These are phyloP conservation scores for Thaumetopoea pityocampa DNA, from an alignment of 1,140 invertebrate species.

Conservation along the genomic window DNA sequence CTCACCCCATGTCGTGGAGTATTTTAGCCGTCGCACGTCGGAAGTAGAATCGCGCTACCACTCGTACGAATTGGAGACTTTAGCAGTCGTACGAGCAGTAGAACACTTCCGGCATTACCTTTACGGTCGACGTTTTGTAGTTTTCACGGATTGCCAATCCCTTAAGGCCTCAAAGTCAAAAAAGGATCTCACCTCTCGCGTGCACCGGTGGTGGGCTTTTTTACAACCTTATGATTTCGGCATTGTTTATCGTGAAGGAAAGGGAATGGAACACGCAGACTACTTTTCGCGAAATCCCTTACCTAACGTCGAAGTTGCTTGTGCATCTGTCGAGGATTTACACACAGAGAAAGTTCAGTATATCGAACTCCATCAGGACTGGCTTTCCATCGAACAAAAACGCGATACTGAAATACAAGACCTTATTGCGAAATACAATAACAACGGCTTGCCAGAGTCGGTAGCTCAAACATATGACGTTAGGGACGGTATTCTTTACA, in stretches of 20 bases:
- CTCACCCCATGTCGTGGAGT: slow-evolving; percentile 65
- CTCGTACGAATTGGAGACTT: not conserved
- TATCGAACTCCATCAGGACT: slow-evolving; percentile 24
- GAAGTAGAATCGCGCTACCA: not conserved
- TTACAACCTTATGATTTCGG: slow-evolving; percentile 17
- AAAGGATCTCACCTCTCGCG: slow-evolving; percentile 1
- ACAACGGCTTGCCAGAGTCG: slow-evolving; percentile 11
- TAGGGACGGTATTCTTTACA: slow-evolving; percentile 18
- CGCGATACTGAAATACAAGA: slow-evolving; percentile 23
- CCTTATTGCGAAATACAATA: slow-evolving; percentile 13
- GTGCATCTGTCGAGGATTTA: not conserved
- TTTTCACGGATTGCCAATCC: slow-evolving; percentile 5
- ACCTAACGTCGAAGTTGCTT: not conserved
- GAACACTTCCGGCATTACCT: slow-evolving; percentile 17
- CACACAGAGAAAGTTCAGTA: slow-evolving; percentile 8
- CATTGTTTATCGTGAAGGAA: slow-evolving; percentile 1
- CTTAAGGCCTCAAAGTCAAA: not conserved
- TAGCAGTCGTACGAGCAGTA: slow-evolving; percentile 12
- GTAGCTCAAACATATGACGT: slow-evolving; percentile 22
- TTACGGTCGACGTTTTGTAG: slow-evolving; percentile 3
- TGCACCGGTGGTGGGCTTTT: slow-evolving; percentile 9
- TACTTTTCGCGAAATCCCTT: slow-evolving; percentile 13
- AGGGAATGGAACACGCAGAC: slow-evolving; percentile 11
- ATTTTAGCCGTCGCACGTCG: slow-evolving; percentile 26
- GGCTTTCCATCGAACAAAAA: slow-evolving; percentile 26